Percentiles rank a stretch among this genome's conserved stretches.
Conservation (phyloP, 35 echinoderm and acorn worm genomes). For the Ptychodera flava region DNA sequence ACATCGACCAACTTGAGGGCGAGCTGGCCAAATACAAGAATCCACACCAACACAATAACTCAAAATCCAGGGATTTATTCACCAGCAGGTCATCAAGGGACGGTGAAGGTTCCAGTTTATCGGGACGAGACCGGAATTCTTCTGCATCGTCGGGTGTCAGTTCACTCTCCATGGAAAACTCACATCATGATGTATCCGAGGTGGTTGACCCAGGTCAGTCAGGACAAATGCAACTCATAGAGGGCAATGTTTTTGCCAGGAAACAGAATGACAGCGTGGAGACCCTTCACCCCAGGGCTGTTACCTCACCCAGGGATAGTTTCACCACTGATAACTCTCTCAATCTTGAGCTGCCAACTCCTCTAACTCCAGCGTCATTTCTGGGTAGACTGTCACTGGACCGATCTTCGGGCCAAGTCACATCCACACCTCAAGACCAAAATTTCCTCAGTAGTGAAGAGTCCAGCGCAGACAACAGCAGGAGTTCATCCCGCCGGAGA, state of each 20-base stretch:
- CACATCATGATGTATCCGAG: not conserved
- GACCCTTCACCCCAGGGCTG: not conserved
- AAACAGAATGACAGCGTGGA: not conserved
- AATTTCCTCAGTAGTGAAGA: not conserved
- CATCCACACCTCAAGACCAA: not conserved
- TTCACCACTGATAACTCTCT: not conserved
- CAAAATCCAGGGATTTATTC: not conserved
- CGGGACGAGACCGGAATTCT: not conserved
- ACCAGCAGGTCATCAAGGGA: not conserved
- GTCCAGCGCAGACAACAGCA: not conserved
- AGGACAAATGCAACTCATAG: not conserved
- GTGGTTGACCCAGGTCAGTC: not conserved
- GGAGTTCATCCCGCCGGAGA: not conserved
- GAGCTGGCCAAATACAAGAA: constrained; percentile 17
- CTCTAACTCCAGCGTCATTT: not conserved
- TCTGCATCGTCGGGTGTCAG: not conserved
- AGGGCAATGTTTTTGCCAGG: too few species aligned
- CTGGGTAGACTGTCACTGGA: not conserved
- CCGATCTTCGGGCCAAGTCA: not conserved
- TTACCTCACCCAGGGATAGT: not conserved
- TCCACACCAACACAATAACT: not conserved
- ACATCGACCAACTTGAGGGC: constrained; percentile 72
- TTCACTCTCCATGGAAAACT: not conserved
- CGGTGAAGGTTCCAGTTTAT: too few species aligned
- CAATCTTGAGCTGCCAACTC: not conserved